Conservation (phyloP, 2,797 vertebrate species). For the Cynopterus sphinx region DNA sequence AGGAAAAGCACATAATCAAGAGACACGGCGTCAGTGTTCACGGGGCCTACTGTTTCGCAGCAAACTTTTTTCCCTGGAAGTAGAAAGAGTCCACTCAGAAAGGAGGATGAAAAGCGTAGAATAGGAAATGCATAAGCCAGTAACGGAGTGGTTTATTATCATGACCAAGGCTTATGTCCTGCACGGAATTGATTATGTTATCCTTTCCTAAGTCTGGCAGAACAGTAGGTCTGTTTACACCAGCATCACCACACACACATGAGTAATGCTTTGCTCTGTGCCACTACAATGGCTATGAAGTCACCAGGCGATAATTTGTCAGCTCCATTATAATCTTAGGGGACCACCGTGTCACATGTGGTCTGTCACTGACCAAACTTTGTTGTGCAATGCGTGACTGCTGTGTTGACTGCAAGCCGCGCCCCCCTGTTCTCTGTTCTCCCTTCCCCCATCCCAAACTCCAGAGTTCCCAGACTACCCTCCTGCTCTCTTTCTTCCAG, state of each 20-base stretch:
- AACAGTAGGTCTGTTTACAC: neutral
- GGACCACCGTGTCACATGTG: no score
- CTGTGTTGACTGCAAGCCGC: neutral
- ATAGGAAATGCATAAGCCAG: neutral
- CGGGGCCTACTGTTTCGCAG: neutral
- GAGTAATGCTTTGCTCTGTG: neutral
- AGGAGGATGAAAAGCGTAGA: neutral
- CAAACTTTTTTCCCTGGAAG: neutral
- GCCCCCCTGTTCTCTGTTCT: neutral
- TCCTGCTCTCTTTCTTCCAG: neutral
- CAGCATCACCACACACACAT: neutral
- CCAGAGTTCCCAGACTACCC: neutral
- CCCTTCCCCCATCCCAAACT: neutral
- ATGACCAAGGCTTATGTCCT: neutral
- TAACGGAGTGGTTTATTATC: neutral
- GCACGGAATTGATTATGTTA: neutral
- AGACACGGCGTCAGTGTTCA: neutral
- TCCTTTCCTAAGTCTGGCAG: neutral
- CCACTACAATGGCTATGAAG: neutral
- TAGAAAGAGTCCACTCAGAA: neutral
- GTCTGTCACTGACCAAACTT: neutral
- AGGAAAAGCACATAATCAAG: neutral
- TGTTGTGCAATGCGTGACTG: neutral
- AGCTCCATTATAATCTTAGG: no score
- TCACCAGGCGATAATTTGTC: neutral